Evolutionary conservation across 2,888 invertebrate genomes (phyloP), one percentile per base, ranked within the genome.

Genomic region (Parnassius orleans): DNA sequence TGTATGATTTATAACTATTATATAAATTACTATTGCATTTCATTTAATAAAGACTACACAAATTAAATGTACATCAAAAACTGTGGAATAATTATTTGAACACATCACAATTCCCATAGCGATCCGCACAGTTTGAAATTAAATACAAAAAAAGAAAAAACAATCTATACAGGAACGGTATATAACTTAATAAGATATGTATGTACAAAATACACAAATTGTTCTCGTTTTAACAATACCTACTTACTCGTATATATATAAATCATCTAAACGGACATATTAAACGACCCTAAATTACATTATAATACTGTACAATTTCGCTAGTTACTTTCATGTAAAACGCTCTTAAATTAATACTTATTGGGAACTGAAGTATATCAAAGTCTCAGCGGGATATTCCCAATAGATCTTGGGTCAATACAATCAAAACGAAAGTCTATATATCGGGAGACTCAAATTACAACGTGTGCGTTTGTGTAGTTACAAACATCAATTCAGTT

Each of bases 11-110:
- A 81, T 79, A 81, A 76, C 87, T 89, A 90, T 82, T 84, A 87
- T 87, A 91, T 91, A 91, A 90, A 88, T 91, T 90, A 90, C 91
- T 91, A 90, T 91, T 91, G 91, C 90, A 85, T 89, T 89, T 89
- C 82, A 78, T 86, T 83, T 79, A 80, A 84, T 85, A 87, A 77
- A 79, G 78, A 80, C 87, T 90, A 90, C 81, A 79, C 80, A 83
- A 86, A 83, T 83, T 83, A 84, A 86, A 90, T 89, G 77, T 90
- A 90, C 88, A 91, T 61, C 11, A 84, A 85, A 78, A 68, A 73
- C 71, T 78, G 74, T 80, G 76, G 77, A 78, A 79, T 78, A 76
- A 78, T 73, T 76, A 79, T 84, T 80, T 83, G 84, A 88, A 87
- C 87, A 88, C 90, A 86, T 89, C 84, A 86, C 90, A 89, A 90